These are phyloP conservation scores for Microctonus aethiopoides DNA, from an alignment of 2,888 invertebrate genomes.

Conservation along the genomic window DNA sequence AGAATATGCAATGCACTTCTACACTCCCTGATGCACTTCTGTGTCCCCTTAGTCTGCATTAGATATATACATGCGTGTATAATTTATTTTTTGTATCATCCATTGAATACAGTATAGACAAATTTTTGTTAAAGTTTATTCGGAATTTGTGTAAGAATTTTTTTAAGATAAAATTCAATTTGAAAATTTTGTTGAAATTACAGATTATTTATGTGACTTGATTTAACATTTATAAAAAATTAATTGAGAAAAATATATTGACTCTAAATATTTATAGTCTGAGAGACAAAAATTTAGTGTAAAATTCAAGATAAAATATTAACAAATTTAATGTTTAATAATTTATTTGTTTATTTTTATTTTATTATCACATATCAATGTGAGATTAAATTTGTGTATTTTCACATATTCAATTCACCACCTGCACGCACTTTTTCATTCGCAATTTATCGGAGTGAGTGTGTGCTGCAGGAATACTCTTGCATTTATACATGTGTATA, in stretches of 20 bases:
- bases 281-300: too few species aligned
- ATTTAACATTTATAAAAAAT: too few species aligned
- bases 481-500: not conserved
- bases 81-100: not conserved
- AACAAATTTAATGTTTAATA: not conserved
- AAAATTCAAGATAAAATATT: too few species aligned
- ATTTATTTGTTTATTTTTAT: not conserved
- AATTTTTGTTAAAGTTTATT: too few species aligned
- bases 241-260: too few species aligned
- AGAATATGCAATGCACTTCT: constrained; percentile 12
- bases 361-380: not conserved
- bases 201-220: too few species aligned
- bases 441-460: constrained; percentile 3
- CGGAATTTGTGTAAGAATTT: too few species aligned
- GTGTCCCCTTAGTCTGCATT: constrained; percentile 1
- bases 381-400: too few species aligned
- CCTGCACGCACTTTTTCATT: constrained; percentile 15
- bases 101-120: too few species aligned
- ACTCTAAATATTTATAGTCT: too few species aligned
- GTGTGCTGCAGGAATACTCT: not conserved
- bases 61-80: not conserved
- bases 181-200: too few species aligned
- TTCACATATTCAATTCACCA: not conserved
- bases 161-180: too few species aligned
- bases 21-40: not conserved